These are phyloP conservation scores for Bradysia coprophila DNA, from an alignment of 1,140 invertebrate species.

Conservation along the genomic window DNA sequence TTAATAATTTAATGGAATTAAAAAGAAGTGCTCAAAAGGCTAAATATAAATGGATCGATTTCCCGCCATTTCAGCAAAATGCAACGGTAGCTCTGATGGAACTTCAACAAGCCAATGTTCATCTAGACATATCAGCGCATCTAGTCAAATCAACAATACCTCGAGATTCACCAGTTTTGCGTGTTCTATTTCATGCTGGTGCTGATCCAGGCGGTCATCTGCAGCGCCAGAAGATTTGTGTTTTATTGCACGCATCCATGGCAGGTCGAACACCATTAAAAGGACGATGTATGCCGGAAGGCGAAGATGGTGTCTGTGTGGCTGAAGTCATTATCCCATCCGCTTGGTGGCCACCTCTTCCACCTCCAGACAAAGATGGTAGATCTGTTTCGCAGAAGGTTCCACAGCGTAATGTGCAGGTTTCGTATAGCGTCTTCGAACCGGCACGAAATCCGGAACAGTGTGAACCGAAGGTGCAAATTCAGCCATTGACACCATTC, in stretches of 20 bases:
- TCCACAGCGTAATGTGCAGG: conserved; percentile 48
- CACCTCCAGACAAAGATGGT: conserved; percentile 35
- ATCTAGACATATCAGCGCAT: conserved; percentile 77
- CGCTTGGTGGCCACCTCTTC: conserved; percentile 67
- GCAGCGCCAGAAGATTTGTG: conserved; percentile 41
- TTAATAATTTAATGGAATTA: too few species aligned
- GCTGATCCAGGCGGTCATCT: conserved; percentile 42
- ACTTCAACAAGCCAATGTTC: conserved; percentile 46
- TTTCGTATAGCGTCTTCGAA: conserved; percentile 68
- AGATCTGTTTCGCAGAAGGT: conserved; percentile 35
- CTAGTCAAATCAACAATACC: conserved; percentile 67
- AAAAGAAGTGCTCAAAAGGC: too few species aligned
- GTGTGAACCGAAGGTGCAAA: conserved; percentile 53
- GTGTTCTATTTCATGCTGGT: conserved; percentile 78
- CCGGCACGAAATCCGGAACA: conserved; percentile 40
- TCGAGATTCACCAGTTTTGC: conserved; percentile 65
- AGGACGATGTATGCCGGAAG: conserved; percentile 70
- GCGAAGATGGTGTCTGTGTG: conserved; percentile 74
- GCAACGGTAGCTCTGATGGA: conserved; percentile 27
- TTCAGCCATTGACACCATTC: conserved; percentile 35
- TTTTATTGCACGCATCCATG: conserved; percentile 50
- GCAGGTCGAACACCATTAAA: conserved; percentile 37
- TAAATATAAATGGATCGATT: too few species aligned
- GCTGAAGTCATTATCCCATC: conserved; percentile 62
- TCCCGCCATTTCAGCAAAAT: neutral